Base-by-base conservation (phyloP, 30 jellyfish, hydroid and myxozoan species). In the Rhopilema esculentum region DNA sequence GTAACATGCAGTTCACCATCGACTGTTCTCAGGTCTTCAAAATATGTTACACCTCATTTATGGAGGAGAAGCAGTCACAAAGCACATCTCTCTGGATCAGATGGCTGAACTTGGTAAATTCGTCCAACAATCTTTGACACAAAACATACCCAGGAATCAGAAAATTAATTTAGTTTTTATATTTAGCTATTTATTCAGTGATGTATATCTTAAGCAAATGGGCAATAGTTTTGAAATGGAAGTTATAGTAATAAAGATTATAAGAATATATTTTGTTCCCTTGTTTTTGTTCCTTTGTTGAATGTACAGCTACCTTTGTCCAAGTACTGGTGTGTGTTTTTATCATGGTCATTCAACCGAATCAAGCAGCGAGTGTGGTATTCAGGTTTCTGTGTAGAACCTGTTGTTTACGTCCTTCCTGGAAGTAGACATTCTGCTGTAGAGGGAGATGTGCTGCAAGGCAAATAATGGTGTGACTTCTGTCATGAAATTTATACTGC, bases 391-490 rank as follows among this genome's bases (percentile, higher is more conserved):
- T 19, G n/a, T 77, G 75, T 6, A 88, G 66, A 28, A 92, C 96
- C 22, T 22, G 22, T 27, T 28, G 85, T 67, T 88, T 97, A 23
- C 70, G 84, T 20, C 97, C 97, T 48, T 63, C 94, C 21, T 87
- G 77, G 75, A 89, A 89, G 57, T 70, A 72, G n/a, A 85, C 87
- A 22, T 18, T 70, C 49, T 89, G 89, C 74, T 70, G 29, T 8
- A 63, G 63, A 25, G 97, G 97, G 27, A 83, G 95, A 66, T 90
- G 97, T 20, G 86, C 64, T 4, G 67, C 82, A 20, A 90, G 94
- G 17, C 97, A 87, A 30, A 64, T n/a, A 22, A 90, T 49, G 29
- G 91, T 16, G 77, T 66, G 77, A 26, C 77, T 66, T 26, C 22
- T n/a, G 8, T 66, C 29, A 18, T 66, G 77, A 1, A 66, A 24